Evolutionary conservation across 1,140 invertebrate genomes (phyloP).

Genomic region (Andricus grossulariae): DNA sequence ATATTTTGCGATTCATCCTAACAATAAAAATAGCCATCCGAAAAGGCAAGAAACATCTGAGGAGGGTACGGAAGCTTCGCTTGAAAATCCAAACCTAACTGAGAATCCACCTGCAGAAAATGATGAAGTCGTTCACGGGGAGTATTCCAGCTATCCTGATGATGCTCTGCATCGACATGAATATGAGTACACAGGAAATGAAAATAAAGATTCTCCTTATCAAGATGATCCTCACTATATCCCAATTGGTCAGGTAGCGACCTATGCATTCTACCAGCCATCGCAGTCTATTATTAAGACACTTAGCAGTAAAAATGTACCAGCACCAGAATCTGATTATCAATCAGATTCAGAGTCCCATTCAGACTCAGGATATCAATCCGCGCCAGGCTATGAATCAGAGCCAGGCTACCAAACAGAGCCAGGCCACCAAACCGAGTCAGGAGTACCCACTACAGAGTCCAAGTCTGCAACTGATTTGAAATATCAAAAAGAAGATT

Average conservation of each 20-base stretch:
- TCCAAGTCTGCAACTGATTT: background rate
- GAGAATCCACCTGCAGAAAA: background rate
- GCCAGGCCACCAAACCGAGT: too few relatives aligned
- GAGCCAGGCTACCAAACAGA: too few relatives aligned
- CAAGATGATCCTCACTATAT: background rate
- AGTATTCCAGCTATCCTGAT: background rate
- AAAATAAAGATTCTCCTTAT: background rate
- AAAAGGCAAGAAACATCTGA: background rate
- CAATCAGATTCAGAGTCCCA: too few relatives aligned
- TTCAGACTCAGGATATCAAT: too few relatives aligned
- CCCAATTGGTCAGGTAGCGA: background rate
- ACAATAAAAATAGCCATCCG: background rate
- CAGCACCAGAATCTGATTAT: background rate
- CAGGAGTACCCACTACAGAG: too few relatives aligned
- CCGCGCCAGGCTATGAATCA: too few relatives aligned
- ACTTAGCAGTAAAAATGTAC: background rate
- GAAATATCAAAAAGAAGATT: background rate
- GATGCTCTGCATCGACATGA: background rate
- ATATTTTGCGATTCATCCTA: background rate
- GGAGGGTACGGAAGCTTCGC: background rate
- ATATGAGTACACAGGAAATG: background rate
- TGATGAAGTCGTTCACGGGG: background rate
- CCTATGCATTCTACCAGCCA: background rate
- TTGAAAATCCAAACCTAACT: background rate
- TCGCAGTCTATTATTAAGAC: constrained; percentile 3